Conservation (phyloP, 2,113 vertebrate genomes). For the Fregata magnificens region DNA sequence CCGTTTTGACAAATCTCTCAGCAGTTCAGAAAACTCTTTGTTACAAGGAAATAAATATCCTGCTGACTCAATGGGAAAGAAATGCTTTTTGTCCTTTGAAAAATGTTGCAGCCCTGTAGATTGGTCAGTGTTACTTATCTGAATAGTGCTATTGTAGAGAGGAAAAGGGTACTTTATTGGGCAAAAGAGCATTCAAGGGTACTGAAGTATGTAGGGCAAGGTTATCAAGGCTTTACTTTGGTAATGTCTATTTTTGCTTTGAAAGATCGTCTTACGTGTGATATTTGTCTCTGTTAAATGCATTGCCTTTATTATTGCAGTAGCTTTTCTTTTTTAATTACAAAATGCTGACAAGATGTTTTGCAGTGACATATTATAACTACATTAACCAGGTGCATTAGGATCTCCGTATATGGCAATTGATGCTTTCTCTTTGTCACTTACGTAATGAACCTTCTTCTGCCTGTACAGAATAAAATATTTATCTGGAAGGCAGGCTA, state of each 20-base stretch:
- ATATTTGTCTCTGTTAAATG: slow-evolving; percentile 28
- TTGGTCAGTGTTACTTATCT: slow-evolving; percentile 53
- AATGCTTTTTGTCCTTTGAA: slow-evolving; percentile 30
- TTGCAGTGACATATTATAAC: slow-evolving; percentile 55
- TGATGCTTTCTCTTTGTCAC: slow-evolving; percentile 54
- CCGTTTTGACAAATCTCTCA: slow-evolving; percentile 56
- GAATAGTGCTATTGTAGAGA: slow-evolving; percentile 31
- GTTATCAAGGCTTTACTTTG: slow-evolving; percentile 43
- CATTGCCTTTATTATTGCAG: slow-evolving; percentile 20
- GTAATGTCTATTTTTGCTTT: slow-evolving; percentile 18
- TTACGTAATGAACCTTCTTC: slow-evolving; percentile 62
- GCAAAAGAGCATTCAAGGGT: slow-evolving; percentile 42
- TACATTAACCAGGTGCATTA: slow-evolving; percentile 59
- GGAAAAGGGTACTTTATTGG: slow-evolving; percentile 34
- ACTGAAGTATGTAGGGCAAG: slow-evolving; percentile 39
- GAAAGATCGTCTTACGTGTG: slow-evolving; percentile 22
- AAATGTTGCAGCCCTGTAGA: slow-evolving; percentile 36
- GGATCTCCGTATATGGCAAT: slow-evolving; percentile 10
- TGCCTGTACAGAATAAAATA: slow-evolving; percentile 58
- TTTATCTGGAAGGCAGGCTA: slow-evolving; percentile 50
- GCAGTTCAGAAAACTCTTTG: slow-evolving; percentile 47
- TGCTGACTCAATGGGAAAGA: slow-evolving; percentile 44
- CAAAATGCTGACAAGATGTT: slow-evolving; percentile 46
- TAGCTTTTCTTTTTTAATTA: slow-evolving; percentile 61
- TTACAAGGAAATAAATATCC: slow-evolving; percentile 53